Evolutionary conservation across 2,113 vertebrate species (phyloP).

Genomic region (Otocyon megalotis): DNA sequence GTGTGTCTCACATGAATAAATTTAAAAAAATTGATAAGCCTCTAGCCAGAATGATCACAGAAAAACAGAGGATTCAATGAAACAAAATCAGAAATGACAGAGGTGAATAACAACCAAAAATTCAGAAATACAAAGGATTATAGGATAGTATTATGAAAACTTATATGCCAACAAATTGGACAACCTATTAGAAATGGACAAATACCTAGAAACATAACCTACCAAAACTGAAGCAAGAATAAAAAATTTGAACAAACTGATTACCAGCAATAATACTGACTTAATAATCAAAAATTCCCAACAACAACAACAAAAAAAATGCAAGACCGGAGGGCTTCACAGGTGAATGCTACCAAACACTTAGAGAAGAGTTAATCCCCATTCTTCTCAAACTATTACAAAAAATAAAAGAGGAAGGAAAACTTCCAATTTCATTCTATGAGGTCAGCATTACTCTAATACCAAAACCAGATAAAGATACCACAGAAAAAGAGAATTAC

Average conservation of each 20-base stretch:
- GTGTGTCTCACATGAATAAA: no score
- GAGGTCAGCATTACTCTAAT: background rate
- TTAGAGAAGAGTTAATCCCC: background rate
- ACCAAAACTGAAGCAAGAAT: background rate
- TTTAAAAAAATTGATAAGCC: background rate
- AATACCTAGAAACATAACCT: background rate
- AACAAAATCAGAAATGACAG: background rate
- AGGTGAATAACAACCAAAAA: background rate
- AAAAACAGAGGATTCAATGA: background rate
- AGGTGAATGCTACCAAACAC: background rate
- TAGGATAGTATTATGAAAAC: background rate
- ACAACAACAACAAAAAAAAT: background rate
- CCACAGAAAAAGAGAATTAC: background rate
- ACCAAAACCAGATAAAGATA: background rate
- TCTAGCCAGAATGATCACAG: background rate
- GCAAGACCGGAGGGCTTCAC: background rate
- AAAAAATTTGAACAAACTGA: background rate
- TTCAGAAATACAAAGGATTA: background rate
- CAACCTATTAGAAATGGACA: background rate
- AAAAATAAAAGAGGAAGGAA: background rate
- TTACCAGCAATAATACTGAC: background rate
- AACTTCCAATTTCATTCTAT: background rate
- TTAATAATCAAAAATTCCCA: background rate
- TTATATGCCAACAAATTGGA: background rate
- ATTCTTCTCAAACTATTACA: background rate